These are phyloP conservation scores for Mus minutoides DNA, from an alignment of 2,797 vertebrate genomes.

Conservation along the genomic window DNA sequence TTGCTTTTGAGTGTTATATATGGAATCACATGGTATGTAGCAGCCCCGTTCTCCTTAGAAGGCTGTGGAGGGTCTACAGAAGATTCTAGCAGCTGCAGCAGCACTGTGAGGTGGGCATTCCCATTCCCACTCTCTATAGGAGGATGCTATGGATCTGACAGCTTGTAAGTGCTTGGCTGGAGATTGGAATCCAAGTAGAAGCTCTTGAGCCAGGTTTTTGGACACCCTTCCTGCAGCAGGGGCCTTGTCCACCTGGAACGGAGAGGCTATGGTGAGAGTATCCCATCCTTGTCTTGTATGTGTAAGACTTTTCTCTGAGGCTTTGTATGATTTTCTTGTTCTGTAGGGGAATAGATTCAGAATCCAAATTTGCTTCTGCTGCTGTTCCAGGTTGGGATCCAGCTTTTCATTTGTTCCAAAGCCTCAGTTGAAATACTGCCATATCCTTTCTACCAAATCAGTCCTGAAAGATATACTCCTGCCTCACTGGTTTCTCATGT, in stretches of 20 bases:
- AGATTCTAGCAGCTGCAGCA: neutral
- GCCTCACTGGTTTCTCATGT: neutral
- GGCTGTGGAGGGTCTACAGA: neutral
- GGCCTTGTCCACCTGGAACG: neutral
- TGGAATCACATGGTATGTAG: neutral
- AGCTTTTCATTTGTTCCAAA: constrained; percentile 53
- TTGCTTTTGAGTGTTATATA: neutral
- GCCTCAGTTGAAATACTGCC: constrained; percentile 3
- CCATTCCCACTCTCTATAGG: neutral
- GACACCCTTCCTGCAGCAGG: neutral
- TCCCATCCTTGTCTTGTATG: neutral
- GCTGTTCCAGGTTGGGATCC: constrained; percentile 30
- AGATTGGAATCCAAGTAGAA: neutral
- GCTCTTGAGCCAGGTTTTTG: neutral
- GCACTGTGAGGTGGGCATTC: neutral
- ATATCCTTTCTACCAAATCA: constrained; percentile 44
- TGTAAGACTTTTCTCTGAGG: neutral
- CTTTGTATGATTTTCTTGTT: constrained; percentile 3
- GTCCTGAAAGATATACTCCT: constrained; percentile 29
- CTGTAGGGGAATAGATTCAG: neutral
- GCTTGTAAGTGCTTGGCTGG: neutral
- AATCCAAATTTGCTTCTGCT: constrained; percentile 38
- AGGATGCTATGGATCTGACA: neutral
- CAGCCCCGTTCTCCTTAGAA: neutral
- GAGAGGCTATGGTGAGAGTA: neutral